Conservation (phyloP, 2,113 vertebrate genomes). For the Oenanthe oenanthe region DNA sequence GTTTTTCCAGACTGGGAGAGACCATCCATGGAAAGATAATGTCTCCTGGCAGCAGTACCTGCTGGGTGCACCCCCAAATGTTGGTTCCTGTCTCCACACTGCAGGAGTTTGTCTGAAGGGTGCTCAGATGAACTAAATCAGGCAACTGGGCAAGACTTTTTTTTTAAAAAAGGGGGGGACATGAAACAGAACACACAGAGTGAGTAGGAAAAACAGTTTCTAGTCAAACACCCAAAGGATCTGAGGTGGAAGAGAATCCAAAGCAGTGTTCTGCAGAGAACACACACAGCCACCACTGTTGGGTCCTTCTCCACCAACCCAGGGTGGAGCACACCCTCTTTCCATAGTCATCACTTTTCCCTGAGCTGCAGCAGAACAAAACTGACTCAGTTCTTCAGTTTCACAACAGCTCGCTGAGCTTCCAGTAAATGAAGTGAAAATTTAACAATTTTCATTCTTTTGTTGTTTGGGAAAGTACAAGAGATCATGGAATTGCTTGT, state of each 20-base stretch:
- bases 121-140: neutral
- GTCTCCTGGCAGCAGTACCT: neutral
- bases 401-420: neutral
- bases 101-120: neutral
- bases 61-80: neutral
- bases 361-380: neutral
- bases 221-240: neutral
- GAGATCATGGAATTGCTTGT: neutral
- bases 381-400: neutral
- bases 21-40: neutral
- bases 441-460: neutral
- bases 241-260: neutral
- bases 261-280: neutral
- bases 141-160: rapidly evolving
- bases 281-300: neutral
- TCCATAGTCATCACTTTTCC: neutral
- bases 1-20: neutral
- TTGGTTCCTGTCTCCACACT: neutral
- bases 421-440: conserved; percentile 23
- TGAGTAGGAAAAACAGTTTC: neutral
- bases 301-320: neutral
- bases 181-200: rapidly evolving
- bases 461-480: neutral
- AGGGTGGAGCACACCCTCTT: neutral
- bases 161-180: rapidly evolving